A percentile compares a stretch with the other conserved stretches of the same genome.
phyloP scores from a whole-genome alignment of 2,113 vertebrate species.

The Anthoscopus minutus region DNA sequence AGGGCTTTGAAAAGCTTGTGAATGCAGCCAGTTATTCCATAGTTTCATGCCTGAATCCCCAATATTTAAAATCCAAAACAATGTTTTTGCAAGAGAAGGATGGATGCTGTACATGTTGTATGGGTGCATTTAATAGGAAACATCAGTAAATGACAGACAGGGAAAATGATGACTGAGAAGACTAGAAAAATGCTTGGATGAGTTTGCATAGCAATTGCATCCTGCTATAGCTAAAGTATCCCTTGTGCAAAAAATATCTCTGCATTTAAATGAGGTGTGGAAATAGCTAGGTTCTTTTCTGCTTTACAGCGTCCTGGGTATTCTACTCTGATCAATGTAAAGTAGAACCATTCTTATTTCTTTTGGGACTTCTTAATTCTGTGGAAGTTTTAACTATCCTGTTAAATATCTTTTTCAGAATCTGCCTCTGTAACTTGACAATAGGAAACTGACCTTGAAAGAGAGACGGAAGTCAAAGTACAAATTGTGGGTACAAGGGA shows the following conservation, averaged over 20 bases:
- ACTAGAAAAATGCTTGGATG: background rate
- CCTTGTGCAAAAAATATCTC: background rate
- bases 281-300: background rate
- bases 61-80: background rate
- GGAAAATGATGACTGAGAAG: background rate
- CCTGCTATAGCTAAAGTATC: background rate
- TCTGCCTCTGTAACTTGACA: background rate
- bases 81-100: background rate
- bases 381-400: background rate
- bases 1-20: background rate
- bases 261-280: background rate
- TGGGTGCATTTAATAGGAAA: background rate
- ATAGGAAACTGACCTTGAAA: background rate
- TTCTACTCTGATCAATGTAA: background rate
- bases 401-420: background rate
- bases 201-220: background rate
- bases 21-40: background rate
- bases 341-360: background rate
- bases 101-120: background rate
- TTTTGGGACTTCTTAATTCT: background rate
- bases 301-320: background rate
- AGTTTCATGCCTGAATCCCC: background rate
- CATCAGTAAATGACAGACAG: background rate
- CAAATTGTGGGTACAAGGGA: background rate
- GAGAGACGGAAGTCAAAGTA: background rate